phyloP scores from a whole-genome alignment of 2,888 invertebrate genomes.

The Tryphoninae sp. region DNA sequence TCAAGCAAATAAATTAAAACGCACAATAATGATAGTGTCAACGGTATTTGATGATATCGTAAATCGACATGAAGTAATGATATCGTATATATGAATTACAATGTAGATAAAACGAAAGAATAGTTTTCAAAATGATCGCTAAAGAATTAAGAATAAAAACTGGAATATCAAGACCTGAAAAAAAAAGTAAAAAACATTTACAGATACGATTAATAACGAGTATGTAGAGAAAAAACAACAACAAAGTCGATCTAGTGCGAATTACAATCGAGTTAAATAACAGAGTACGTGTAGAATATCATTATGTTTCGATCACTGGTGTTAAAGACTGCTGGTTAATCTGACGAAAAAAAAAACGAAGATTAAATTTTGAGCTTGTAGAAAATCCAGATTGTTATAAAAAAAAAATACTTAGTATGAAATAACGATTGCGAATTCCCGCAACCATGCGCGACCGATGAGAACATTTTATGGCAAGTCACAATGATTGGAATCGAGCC shows the following conservation, averaged over 20 bases:
- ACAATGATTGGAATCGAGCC: conserved; percentile 36
- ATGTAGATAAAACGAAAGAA: conserved; percentile 70
- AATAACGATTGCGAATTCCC: conserved; percentile 15
- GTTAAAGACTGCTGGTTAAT: conserved; percentile 65
- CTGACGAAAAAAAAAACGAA: conserved; percentile 32
- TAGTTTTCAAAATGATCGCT: conserved; percentile 77
- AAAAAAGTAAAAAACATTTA: conserved; percentile 70
- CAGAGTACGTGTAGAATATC: conserved; percentile 47
- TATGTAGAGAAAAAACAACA: conserved; percentile 51
- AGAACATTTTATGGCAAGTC: conserved; percentile 24
- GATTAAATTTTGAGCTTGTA: conserved; percentile 28
- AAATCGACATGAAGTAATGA: conserved; percentile 59
- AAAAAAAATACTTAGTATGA: conserved; percentile 7
- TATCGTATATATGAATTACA: conserved; percentile 74
- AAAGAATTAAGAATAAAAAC: conserved; percentile 71
- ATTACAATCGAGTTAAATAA: conserved; percentile 58
- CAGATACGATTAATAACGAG: conserved; percentile 59
- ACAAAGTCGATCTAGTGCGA: conserved; percentile 33
- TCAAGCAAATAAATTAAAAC: conserved; percentile 79
- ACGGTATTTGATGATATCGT: conserved; percentile 46
- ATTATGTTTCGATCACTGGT: conserved; percentile 67
- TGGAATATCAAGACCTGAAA: conserved; percentile 73
- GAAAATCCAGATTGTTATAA: not conserved
- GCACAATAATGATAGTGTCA: conserved; percentile 72
- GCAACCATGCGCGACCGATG: conserved; percentile 10